Conservation (phyloP, 2,113 vertebrate species). For the Sisor rabdophorus region DNA sequence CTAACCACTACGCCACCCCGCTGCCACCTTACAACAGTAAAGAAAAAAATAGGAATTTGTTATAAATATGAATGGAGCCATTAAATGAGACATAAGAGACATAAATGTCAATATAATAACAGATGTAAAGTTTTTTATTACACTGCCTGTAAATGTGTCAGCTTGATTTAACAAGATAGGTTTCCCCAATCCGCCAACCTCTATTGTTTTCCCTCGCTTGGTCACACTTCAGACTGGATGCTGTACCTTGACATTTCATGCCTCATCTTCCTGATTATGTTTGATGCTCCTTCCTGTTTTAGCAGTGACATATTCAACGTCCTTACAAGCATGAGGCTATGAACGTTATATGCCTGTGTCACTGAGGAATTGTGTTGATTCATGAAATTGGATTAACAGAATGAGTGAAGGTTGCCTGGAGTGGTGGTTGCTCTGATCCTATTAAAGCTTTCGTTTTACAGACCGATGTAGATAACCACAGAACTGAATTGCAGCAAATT, state of each 20-base stretch:
- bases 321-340: neutral
- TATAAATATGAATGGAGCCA: no score
- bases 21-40: no score
- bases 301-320: neutral
- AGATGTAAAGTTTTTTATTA: neutral
- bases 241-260: conserved; percentile 5
- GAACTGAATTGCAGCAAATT: neutral
- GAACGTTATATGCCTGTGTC: neutral
- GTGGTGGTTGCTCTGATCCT: conserved; percentile 4
- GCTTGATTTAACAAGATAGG: neutral
- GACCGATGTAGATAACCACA: conserved; percentile 10
- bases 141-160: neutral
- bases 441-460: conserved; percentile 21
- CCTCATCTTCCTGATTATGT: conserved; percentile 12
- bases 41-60: no score
- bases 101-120: neutral
- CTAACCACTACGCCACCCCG: no score
- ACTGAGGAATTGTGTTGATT: conserved; percentile 16
- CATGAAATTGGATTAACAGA: conserved; percentile 1
- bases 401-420: neutral
- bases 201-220: neutral
- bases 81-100: no score
- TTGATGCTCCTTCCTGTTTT: neutral
- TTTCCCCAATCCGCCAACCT: neutral
- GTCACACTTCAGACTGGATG: neutral